A percentile compares a stretch with the other conserved stretches of the same genome.
These are phyloP conservation scores for Eupithecia subumbrata DNA, from an alignment of 2,888 invertebrate genomes.

Conservation along the genomic window DNA sequence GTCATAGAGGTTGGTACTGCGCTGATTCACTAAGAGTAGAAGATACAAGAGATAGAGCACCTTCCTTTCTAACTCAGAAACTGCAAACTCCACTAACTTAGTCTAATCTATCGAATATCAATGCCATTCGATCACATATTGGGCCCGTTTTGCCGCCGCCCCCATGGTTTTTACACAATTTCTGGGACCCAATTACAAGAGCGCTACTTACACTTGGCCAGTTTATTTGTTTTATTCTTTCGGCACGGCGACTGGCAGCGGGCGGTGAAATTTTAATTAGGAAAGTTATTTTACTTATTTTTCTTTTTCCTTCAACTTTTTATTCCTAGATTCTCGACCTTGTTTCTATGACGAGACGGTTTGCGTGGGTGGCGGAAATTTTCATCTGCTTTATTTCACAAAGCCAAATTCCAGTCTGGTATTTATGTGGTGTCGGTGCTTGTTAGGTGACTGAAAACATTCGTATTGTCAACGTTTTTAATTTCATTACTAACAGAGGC, in stretches of 20 bases:
- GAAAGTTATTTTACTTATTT: conserved; percentile 64
- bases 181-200: not conserved
- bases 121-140: not conserved
- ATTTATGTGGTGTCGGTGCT: not conserved
- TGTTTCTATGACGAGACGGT: not conserved
- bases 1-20: not conserved
- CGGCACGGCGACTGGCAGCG: conserved; percentile 48
- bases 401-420: conserved; percentile 29
- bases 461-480: conserved; percentile 3
- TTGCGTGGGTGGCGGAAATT: conserved; percentile 33
- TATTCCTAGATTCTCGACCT: conserved; percentile 34
- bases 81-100: not conserved
- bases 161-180: not conserved
- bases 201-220: not conserved
- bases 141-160: not conserved
- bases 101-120: not conserved
- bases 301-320: conserved; percentile 46
- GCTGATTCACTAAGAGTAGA: too few species aligned
- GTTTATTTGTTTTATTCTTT: conserved; percentile 52
- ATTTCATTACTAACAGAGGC: not conserved
- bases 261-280: conserved; percentile 72
- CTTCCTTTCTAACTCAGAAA: not conserved
- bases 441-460: conserved; percentile 6
- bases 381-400: conserved; percentile 54
- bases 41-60: too few species aligned